Evolutionary conservation across 2,888 invertebrate species (phyloP).

Genomic region (Cloeon dipterum): DNA sequence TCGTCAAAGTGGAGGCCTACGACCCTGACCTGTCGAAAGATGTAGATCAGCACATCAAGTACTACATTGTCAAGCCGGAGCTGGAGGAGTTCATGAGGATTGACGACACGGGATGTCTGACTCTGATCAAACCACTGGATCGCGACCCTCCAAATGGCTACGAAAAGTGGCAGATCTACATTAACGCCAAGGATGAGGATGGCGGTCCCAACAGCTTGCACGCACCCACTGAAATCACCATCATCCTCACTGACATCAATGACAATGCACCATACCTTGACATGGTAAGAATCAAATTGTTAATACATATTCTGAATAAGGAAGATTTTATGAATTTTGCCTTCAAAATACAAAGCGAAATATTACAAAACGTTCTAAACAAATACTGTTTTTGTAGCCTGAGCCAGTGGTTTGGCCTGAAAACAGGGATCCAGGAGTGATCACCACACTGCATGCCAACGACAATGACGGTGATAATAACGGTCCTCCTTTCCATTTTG

Average conservation of each 20-base stretch:
- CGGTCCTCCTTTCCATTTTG: conserved; percentile 65
- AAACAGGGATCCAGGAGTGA: conserved; percentile 46
- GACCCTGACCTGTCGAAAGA: conserved; percentile 63
- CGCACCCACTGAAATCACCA: conserved; percentile 39
- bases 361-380: neutral
- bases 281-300: conserved; percentile 43
- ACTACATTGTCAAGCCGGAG: conserved; percentile 45
- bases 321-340: too few relatives aligned
- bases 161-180: conserved; percentile 43
- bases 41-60: conserved; percentile 55
- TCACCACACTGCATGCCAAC: conserved; percentile 40
- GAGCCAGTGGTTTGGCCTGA: conserved; percentile 70
- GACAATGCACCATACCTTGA: conserved; percentile 81
- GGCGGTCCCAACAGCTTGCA: conserved; percentile 33
- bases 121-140: conserved; percentile 52
- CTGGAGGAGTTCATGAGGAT: conserved; percentile 47
- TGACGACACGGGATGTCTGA: conserved; percentile 50
- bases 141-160: conserved; percentile 74
- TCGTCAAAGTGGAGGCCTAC: conserved; percentile 47
- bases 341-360: conserved; percentile 1
- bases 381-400: conserved; percentile 20
- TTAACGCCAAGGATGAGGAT: conserved; percentile 52
- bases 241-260: conserved; percentile 53
- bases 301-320: too few relatives aligned
- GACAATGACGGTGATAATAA: conserved; percentile 74